phyloP scores from a whole-genome alignment of 92 coral and sea anemone species.

The Actinostola sp. region DNA sequence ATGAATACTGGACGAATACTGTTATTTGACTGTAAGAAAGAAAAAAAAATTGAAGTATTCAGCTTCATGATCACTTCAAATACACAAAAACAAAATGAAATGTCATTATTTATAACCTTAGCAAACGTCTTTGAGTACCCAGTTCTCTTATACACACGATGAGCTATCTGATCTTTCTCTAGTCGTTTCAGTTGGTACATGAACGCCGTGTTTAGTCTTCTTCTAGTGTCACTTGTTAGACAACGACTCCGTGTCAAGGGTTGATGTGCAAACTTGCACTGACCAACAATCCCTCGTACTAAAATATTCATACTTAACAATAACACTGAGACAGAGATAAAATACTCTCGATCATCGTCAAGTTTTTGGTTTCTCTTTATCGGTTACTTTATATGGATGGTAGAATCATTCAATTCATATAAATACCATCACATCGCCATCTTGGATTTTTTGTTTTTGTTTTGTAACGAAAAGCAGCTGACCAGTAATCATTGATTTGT shows the following conservation, averaged over 20 bases:
- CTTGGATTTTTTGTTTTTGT: slow-evolving; percentile 15
- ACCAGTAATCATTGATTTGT: neutral
- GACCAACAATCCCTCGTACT: neutral
- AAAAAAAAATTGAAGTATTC: neutral
- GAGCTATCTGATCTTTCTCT: neutral
- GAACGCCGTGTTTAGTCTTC: neutral
- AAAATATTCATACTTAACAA: neutral
- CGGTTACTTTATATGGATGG: neutral
- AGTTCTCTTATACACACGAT: neutral
- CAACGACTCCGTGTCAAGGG: neutral
- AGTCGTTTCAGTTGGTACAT: neutral
- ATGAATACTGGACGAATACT: neutral
- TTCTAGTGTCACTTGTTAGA: neutral
- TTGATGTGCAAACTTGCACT: neutral
- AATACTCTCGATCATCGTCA: neutral
- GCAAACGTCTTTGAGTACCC: neutral
- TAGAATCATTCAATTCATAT: slow-evolving; percentile 40
- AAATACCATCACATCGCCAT: slow-evolving; percentile 15
- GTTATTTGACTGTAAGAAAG: neutral
- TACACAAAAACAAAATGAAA: neutral
- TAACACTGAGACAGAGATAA: neutral
- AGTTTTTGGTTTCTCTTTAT: neutral
- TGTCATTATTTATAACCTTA: neutral
- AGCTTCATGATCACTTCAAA: neutral
- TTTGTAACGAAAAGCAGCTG: slow-evolving; percentile 1